Percentiles rank a stretch among this genome's conserved stretches.
These are phyloP conservation scores for Pristionchus entomophagus DNA, from an alignment of 2,888 invertebrate species.

Conservation along the genomic window DNA sequence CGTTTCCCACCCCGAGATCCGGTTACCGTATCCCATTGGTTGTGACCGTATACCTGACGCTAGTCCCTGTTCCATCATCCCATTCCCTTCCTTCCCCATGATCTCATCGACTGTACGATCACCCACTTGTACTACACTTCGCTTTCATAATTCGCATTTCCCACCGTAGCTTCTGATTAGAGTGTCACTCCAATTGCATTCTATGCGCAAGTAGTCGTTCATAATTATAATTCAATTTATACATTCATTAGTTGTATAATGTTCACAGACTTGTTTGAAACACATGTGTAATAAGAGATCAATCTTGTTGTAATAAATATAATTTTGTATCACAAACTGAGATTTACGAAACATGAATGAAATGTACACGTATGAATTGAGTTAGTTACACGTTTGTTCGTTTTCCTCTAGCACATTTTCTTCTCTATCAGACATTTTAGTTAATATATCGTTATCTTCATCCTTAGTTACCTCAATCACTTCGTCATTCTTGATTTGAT, in stretches of 20 bases:
- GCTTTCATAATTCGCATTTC: constrained; percentile 38
- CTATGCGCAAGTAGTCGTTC: constrained; percentile 32
- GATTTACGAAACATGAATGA: neutral
- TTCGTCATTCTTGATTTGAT: neutral
- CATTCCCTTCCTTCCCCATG: constrained; percentile 6
- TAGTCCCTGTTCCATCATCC: neutral
- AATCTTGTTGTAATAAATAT: constrained; percentile 18
- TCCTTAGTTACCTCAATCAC: neutral
- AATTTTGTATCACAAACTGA: neutral
- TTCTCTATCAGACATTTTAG: neutral
- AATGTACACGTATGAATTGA: neutral
- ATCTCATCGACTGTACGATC: constrained; percentile 31
- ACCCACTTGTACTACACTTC: constrained; percentile 11
- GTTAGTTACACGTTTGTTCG: constrained; percentile 28
- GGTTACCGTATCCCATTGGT: neutral
- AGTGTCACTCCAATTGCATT: neutral
- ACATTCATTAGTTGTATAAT: constrained; percentile 31
- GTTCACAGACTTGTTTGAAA: constrained; percentile 38
- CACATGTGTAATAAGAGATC: constrained; percentile 30
- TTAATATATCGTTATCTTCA: neutral
- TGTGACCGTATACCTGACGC: constrained; percentile 17
- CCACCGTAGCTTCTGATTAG: constrained; percentile 22
- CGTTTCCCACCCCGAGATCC: neutral
- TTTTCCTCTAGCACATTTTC: neutral
- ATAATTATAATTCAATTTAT: constrained; percentile 27